A percentile compares a stretch with the other conserved stretches of the same genome.
These are phyloP conservation scores for Cyanoderma ruficeps DNA, from an alignment of 2,113 vertebrate genomes.

Conservation along the genomic window DNA sequence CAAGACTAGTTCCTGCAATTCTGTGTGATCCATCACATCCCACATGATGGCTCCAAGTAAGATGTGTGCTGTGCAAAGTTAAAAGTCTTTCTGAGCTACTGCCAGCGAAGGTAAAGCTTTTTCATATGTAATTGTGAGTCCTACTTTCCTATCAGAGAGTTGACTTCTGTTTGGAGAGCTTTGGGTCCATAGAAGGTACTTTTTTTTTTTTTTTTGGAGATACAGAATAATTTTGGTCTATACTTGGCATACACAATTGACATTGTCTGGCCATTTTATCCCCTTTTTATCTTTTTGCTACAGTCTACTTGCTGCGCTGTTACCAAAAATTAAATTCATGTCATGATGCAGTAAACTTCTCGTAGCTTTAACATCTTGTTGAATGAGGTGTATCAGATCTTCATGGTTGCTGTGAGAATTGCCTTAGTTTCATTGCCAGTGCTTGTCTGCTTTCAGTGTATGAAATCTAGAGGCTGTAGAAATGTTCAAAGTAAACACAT, in stretches of 20 bases:
- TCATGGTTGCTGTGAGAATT: not conserved
- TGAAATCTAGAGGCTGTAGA: not conserved
- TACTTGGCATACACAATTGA: not conserved
- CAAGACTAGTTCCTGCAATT: not conserved
- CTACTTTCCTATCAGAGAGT: not conserved
- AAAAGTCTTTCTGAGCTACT: not conserved
- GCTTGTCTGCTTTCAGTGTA: not conserved
- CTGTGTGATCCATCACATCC: not conserved
- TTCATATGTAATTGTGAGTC: not conserved
- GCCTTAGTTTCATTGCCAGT: not conserved
- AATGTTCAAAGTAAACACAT: not conserved
- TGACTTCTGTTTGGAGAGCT: not conserved
- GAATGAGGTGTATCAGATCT: not conserved
- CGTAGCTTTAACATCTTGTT: not conserved
- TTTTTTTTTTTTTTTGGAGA: not conserved
- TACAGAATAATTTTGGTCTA: not conserved
- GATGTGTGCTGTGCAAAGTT: not conserved
- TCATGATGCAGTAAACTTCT: not conserved
- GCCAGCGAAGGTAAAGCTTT: not conserved
- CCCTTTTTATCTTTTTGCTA: not conserved
- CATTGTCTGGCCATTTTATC: not conserved
- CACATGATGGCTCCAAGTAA: not conserved
- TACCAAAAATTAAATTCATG: not conserved
- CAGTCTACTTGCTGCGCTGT: not conserved
- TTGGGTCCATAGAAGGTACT: not conserved